These are phyloP conservation scores for Ailurus styani DNA, from an alignment of 2,113 vertebrate species.

Conservation along the genomic window DNA sequence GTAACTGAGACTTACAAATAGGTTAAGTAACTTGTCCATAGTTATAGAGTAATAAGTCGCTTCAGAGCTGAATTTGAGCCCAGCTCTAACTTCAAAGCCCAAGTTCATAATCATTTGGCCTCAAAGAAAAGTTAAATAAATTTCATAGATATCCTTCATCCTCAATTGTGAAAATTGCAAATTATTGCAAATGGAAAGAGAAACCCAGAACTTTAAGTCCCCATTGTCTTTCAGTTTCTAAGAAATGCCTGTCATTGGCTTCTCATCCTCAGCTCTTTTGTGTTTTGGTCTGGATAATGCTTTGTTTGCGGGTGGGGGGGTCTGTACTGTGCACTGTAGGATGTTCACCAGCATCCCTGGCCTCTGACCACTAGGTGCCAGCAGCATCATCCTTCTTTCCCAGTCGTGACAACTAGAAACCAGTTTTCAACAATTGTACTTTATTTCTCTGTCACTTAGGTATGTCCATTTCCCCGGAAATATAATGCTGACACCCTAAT, in stretches of 20 bases:
- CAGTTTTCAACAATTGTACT: background rate
- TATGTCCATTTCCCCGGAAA: background rate
- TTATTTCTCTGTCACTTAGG: background rate
- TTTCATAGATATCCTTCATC: background rate
- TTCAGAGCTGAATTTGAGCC: background rate
- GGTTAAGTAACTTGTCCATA: background rate
- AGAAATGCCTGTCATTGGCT: background rate
- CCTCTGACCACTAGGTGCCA: background rate
- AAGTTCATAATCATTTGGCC: background rate
- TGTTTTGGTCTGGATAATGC: background rate
- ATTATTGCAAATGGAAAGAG: background rate
- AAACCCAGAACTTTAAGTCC: background rate
- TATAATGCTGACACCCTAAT: background rate
- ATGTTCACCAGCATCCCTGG: background rate
- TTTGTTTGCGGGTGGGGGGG: background rate
- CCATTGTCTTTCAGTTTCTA: background rate
- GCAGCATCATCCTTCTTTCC: background rate
- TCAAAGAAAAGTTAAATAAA: slow-evolving; percentile 19
- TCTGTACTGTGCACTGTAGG: background rate
- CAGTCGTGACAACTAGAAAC: background rate
- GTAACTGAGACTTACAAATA: background rate
- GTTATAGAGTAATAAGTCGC: background rate
- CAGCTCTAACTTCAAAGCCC: background rate
- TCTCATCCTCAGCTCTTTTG: background rate
- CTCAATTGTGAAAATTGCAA: background rate